These are phyloP conservation scores for Lapara coniferarum DNA, from an alignment of 2,888 invertebrate species.

Conservation along the genomic window DNA sequence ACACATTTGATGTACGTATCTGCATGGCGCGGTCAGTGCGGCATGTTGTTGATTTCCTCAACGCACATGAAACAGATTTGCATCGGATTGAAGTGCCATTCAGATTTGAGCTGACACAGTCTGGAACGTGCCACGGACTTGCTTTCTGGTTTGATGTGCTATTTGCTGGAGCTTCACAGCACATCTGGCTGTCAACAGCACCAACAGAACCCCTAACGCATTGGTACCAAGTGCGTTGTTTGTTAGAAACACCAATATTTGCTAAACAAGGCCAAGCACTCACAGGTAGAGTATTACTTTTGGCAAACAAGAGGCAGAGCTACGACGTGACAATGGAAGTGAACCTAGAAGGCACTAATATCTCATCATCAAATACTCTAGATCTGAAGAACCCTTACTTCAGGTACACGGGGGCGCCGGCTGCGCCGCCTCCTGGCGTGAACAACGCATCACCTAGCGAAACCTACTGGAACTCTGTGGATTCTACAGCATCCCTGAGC, in stretches of 20 bases:
- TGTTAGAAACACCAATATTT: constrained; percentile 96
- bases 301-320: constrained; percentile 98
- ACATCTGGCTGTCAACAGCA: constrained; percentile 98
- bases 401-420: constrained; percentile 96
- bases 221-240: constrained; percentile 99
- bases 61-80: constrained; percentile 95
- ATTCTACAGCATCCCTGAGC: constrained; percentile 85
- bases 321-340: constrained; percentile 99
- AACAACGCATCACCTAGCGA: constrained; percentile 97
- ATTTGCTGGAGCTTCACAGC: constrained; percentile 94
- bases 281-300: constrained; percentile 92
- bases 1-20: constrained; percentile 98
- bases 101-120: constrained; percentile 95
- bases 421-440: constrained; percentile 95
- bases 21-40: constrained; percentile 97
- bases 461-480: constrained; percentile 93
- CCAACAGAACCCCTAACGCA: constrained; percentile 99
- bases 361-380: constrained; percentile 94
- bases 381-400: constrained; percentile 99
- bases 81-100: constrained; percentile 98
- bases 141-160: constrained; percentile 99
- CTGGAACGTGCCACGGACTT: constrained; percentile 97
- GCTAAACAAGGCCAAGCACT: constrained; percentile 96
- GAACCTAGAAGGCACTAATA: constrained; percentile 93
- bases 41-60: constrained; percentile 96